Evolutionary conservation across 2,113 vertebrate genomes (phyloP), one percentile per base, ranked within the genome.

Genomic region (Leptobrachium leishanense): DNA sequence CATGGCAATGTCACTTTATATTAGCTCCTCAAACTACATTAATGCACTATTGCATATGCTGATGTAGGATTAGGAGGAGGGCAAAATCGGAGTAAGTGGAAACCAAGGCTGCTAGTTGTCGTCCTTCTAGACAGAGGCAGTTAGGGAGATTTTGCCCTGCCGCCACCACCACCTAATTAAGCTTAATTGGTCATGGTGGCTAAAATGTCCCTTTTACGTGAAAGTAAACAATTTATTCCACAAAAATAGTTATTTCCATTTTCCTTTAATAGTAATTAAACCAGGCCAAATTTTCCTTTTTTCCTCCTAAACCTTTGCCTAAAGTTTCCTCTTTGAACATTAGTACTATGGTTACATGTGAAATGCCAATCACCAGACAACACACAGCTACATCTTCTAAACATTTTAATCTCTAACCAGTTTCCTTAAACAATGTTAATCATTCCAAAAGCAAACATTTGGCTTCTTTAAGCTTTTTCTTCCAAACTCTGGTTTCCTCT

Each of bases 321-420:
- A 41, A 20, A 2, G 64, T 67, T 67, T 67, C 40, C 11, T 11
- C 39, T 43, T 31, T 53, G 43, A 57, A 62, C 75, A 62, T 42
- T 41, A 69, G 12, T 46, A 63, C 54, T 40, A 40, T 42, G 50
- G 67, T 43, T 12, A n/a, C n/a, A 20, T 41, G 20, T 53, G 15
- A 71, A 31, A 10, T 70, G n/a, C 63, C 31, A 20, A 12, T 43
- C 13, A 6, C 42, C 50, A 71, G 57, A 6, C 44, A 62, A 72
- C 31, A 89, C 85, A 85, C 66, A 50, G 12, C 81, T 86, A 85
- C 85, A 85, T 87, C 87, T 91, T 89, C 83, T 90, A 83, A 78
- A 11, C 82, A 82, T 2, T 68, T 82, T 64, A 64, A 76, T 50
- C 59, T 71, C 44, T 64, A 78, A 68, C 20, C 11, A 9, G 75